Evolutionary conservation across 2,797 vertebrate genomes (phyloP).

Genomic region (Gymnocypris eckloni): DNA sequence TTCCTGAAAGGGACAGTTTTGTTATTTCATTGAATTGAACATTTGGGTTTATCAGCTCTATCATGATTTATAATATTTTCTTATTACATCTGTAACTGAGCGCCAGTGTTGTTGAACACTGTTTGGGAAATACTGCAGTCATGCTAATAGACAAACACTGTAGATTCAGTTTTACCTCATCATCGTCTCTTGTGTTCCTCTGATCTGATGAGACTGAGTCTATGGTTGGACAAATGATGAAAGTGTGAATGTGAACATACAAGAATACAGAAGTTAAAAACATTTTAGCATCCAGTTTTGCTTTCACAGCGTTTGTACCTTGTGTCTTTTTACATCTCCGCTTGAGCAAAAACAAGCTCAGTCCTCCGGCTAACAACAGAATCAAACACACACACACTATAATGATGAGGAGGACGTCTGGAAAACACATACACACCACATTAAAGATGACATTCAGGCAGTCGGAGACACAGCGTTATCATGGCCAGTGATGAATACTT

Average conservation of each 20-base stretch:
- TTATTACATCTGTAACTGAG: neutral
- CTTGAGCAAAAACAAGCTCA: neutral
- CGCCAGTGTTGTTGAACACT: neutral
- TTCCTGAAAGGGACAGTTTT: neutral
- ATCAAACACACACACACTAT: neutral
- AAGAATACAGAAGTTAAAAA: neutral
- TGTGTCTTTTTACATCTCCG: neutral
- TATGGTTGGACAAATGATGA: neutral
- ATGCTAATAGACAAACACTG: neutral
- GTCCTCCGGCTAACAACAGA: neutral
- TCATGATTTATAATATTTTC: neutral
- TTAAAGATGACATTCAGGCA: no score
- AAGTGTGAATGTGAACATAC: neutral
- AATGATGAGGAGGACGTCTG: neutral
- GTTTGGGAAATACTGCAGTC: neutral
- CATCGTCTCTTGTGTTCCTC: neutral
- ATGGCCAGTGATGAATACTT: no score
- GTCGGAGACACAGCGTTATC: no score
- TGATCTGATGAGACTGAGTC: neutral
- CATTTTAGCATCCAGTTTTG: no score
- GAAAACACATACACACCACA: neutral
- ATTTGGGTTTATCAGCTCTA: neutral
- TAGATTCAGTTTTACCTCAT: neutral
- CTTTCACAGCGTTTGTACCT: neutral
- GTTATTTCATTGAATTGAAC: neutral